Base-by-base conservation (phyloP, 2,888 invertebrate genomes). In the Nomada fucata region DNA sequence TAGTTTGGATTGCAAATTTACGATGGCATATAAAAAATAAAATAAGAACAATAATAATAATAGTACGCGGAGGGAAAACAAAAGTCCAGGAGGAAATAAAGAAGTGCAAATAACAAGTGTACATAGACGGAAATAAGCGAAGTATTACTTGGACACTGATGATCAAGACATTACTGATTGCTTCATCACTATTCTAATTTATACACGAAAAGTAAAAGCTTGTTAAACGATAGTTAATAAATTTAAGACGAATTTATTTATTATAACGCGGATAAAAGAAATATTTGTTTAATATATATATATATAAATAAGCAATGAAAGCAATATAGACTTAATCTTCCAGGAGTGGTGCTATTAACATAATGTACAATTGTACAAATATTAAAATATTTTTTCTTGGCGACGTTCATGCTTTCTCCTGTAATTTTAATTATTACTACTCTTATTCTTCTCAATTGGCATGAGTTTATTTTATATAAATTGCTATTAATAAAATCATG, bases 321-420 rank as follows among this genome's bases (percentile, higher is more conserved):
- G 42, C 20, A 79, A 55, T 61, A 65, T 52, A 60, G 18, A 13
- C 70, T 70, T 65, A 61, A 59, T 70, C 29, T 69, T 64, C 26
- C 47, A 55, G 53, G 44, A 20, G 42, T 61, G 78, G 79, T 79
- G 67, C 79, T 79, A 52, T 64, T 52, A 50, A 36, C 36, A 71
- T 44, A 55, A 65, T 55, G 55, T 57, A 50, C 23, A 20, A 67
- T 55, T 20, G 65, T 67, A 77, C 20, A 65, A 29, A 53, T 20
- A 77, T 67, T 60, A 26, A 68, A 63, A 72, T 36, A 59, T n/a
- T 50, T 3, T 50, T 57, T 64, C 2, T 61, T 11, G 55, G 23
- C 13, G 53, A 57, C 29, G 42, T 63, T 78, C 18, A 29, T 53
- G 44, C 69, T 76, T 29, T 67, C n/a, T 36, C 29, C 26, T 47